phyloP scores from a whole-genome alignment of 2,113 vertebrate species.

The Menura novaehollandiae region DNA sequence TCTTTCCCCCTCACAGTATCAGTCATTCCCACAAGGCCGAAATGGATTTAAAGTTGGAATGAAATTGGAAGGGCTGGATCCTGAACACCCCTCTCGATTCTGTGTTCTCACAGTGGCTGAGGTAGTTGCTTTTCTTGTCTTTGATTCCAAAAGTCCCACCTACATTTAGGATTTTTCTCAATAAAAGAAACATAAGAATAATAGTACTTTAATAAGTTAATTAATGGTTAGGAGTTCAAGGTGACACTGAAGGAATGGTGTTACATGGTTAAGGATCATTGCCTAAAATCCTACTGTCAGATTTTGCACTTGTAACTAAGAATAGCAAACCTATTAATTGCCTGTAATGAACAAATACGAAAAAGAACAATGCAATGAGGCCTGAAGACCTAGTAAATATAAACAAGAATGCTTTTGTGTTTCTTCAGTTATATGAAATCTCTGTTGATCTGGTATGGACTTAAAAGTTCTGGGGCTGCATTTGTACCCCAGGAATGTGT shows the following conservation, averaged over 20 bases:
- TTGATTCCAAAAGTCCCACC: neutral
- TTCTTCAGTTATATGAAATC: neutral
- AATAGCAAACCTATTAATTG: neutral
- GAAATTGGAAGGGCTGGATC: conserved; percentile 90
- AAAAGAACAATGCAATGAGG: neutral
- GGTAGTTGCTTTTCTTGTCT: conserved; percentile 65
- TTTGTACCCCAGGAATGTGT: neutral
- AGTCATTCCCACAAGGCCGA: conserved; percentile 86
- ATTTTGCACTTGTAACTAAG: neutral
- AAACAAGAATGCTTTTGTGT: neutral
- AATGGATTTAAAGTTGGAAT: conserved; percentile 91
- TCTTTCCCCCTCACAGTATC: conserved; percentile 71
- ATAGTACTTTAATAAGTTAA: neutral
- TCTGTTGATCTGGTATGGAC: neutral
- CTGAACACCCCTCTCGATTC: conserved; percentile 84
- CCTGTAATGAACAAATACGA: neutral
- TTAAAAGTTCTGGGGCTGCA: neutral
- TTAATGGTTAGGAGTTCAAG: neutral
- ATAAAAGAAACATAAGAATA: neutral
- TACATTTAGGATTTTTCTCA: neutral
- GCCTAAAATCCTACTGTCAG: neutral
- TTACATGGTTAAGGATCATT: neutral
- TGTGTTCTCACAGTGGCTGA: conserved; percentile 88
- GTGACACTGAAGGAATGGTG: neutral
- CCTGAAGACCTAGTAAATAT: neutral